Percentiles rank a stretch among this genome's conserved stretches.
phyloP scores from a whole-genome alignment of 2,888 invertebrate species.

The Mythimna ferrago region DNA sequence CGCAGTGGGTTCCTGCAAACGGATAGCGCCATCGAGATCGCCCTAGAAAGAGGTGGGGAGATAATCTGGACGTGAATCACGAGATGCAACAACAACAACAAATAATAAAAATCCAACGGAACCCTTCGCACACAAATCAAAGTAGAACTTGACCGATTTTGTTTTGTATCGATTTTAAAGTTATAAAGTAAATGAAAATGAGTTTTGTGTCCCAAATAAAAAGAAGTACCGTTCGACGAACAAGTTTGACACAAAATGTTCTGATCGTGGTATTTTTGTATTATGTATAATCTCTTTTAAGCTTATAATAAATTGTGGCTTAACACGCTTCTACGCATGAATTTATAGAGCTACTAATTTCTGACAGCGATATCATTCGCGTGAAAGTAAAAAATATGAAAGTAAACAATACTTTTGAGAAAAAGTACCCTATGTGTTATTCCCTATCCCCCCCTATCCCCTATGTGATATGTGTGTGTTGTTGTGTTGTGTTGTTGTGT shows the following conservation, averaged over 20 bases:
- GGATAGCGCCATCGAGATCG: too few relatives aligned
- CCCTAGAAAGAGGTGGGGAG: too few relatives aligned
- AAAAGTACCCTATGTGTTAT: too few relatives aligned
- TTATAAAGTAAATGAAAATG: neutral
- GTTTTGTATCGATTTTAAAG: neutral
- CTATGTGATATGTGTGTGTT: too few relatives aligned
- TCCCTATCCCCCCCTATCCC: too few relatives aligned
- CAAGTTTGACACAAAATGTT: constrained; percentile 28
- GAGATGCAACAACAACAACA: too few relatives aligned
- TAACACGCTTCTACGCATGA: neutral
- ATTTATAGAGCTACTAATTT: neutral
- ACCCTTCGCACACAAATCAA: too few relatives aligned
- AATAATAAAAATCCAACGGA: too few relatives aligned
- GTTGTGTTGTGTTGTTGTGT: too few relatives aligned
- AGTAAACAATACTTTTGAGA: too few relatives aligned
- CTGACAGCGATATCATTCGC: neutral
- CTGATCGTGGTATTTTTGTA: constrained; percentile 3
- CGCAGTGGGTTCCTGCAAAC: too few relatives aligned
- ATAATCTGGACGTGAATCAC: too few relatives aligned
- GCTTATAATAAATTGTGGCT: neutral
- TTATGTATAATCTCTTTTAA: neutral
- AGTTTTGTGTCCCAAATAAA: constrained; percentile 11
- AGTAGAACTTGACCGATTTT: neutral
- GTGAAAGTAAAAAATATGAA: neutral
- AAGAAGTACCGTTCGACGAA: constrained; percentile 35